These are phyloP conservation scores for Peromyscus nudipes DNA, from an alignment of 2,797 vertebrate species.

Conservation along the genomic window DNA sequence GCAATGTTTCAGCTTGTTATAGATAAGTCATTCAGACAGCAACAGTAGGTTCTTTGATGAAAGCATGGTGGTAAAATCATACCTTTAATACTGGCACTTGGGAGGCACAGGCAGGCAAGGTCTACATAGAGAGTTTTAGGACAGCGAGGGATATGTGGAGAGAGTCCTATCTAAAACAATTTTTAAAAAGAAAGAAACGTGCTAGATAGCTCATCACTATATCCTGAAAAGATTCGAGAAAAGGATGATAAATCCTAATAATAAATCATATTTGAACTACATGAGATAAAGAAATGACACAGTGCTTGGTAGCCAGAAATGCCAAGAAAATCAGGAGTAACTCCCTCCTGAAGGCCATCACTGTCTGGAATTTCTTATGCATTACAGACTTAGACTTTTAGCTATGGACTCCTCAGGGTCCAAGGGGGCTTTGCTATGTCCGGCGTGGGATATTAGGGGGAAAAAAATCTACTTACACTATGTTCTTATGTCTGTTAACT, in stretches of 20 bases:
- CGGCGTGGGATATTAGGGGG: too few species aligned
- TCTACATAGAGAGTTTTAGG: background rate
- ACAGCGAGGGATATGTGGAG: background rate
- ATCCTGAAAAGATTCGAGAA: background rate
- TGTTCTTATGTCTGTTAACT: too few species aligned
- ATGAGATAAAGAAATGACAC: conserved; percentile 16
- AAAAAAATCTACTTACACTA: too few species aligned
- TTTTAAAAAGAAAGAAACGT: background rate
- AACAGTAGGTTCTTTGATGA: conserved; percentile 7
- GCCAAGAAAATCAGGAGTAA: conserved; percentile 34
- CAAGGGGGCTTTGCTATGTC: too few species aligned
- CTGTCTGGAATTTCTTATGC: background rate
- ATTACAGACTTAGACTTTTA: background rate
- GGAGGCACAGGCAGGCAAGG: background rate
- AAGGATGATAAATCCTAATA: background rate
- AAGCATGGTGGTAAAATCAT: background rate
- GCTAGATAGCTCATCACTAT: background rate
- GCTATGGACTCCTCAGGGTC: too few species aligned
- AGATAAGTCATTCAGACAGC: conserved; percentile 7
- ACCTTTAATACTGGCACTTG: background rate
- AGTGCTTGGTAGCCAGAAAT: conserved; percentile 18
- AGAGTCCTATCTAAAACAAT: background rate
- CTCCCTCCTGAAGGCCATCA: background rate
- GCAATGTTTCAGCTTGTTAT: background rate
- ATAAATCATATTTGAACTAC: conserved; percentile 54